These are phyloP conservation scores for Boloria selene DNA, from an alignment of 2,888 invertebrate genomes.

Conservation along the genomic window DNA sequence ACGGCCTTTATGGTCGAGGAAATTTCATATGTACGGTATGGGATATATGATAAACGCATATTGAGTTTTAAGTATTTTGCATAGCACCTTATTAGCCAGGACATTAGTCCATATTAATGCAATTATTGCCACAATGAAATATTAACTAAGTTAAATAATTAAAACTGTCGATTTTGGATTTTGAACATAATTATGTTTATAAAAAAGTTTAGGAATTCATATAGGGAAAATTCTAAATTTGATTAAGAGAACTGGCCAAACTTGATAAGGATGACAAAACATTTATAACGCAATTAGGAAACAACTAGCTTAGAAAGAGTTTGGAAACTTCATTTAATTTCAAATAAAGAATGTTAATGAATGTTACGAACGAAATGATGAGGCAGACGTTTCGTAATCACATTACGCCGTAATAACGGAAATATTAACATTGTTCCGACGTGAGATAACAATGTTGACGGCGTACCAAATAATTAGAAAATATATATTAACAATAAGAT, in stretches of 20 bases:
- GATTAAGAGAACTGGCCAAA: no score
- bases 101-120: no score
- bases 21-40: conserved; percentile 16
- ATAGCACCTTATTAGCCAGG: neutral
- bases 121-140: no score
- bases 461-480: conserved; percentile 1
- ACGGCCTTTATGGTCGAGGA: conserved; percentile 37
- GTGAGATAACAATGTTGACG: conserved; percentile 9
- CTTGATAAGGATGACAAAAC: no score
- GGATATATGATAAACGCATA: conserved; percentile 5
- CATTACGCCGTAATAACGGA: conserved; percentile 18
- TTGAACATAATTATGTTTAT: no score
- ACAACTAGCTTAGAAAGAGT: neutral
- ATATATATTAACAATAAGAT: neutral
- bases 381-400: conserved; percentile 19
- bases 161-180: no score
- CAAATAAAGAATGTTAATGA: conserved; percentile 13
- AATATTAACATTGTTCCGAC: conserved; percentile 18
- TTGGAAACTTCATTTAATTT: conserved; percentile 8
- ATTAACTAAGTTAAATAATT: no score
- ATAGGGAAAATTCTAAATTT: no score
- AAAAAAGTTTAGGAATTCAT: no score
- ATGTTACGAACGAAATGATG: conserved; percentile 13
- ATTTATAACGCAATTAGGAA: no score
- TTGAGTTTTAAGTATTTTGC: conserved; percentile 2